Evolutionary conservation across 2,113 vertebrate species (phyloP).

Genomic region (Sigmodon hispidus): DNA sequence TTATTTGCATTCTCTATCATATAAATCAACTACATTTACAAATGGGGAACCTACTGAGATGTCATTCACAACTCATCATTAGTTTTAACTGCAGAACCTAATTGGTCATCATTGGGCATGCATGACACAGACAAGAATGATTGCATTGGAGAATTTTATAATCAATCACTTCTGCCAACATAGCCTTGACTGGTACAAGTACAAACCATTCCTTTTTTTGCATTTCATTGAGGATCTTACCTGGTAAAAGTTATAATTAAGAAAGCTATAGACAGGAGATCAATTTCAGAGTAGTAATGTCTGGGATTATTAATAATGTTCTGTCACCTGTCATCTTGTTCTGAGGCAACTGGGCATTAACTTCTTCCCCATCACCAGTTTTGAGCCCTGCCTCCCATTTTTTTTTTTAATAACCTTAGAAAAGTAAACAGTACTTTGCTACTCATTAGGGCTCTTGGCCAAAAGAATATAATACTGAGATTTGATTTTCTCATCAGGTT

Average conservation of each 20-base stretch:
- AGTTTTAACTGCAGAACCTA: neutral
- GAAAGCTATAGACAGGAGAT: constrained; percentile 6
- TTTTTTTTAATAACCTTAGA: neutral
- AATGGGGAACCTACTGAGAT: neutral
- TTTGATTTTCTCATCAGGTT: neutral
- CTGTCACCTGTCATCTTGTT: neutral
- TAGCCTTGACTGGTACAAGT: neutral
- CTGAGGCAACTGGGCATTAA: neutral
- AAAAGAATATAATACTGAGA: neutral
- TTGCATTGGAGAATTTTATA: constrained; percentile 27
- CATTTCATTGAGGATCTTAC: neutral
- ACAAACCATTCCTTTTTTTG: neutral
- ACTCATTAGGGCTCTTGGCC: neutral
- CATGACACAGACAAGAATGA: neutral
- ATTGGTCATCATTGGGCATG: neutral
- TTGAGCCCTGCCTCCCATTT: neutral
- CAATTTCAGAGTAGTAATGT: neutral
- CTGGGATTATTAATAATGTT: neutral
- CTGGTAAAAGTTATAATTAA: constrained; percentile 40
- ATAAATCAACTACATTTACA: accelerated
- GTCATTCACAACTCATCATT: neutral
- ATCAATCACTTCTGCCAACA: constrained; percentile 39
- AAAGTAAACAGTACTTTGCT: neutral
- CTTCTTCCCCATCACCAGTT: neutral
- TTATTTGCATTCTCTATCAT: neutral